Base-by-base conservation (phyloP, 2,797 vertebrate species). In the Triplophysa yarkandensis region DNA sequence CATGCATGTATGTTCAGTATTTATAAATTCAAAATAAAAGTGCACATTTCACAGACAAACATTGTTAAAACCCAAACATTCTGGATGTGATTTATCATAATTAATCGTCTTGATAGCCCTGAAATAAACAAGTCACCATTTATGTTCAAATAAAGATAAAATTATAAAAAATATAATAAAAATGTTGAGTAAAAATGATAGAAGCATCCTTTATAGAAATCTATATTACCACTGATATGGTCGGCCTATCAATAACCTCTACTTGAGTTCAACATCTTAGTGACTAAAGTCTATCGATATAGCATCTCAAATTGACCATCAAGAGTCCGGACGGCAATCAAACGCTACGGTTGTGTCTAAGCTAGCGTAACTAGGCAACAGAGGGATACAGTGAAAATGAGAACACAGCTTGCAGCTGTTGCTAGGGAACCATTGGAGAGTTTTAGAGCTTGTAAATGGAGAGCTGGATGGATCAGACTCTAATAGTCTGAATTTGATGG, bases 351-450 rank as follows among this genome's bases (percentile, higher is more conserved):
- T 88, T 89, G 86, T 90, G 87, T 90, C 89, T 87, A 55, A 79
- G 89, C 85, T 85, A 88, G 86, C 85, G 92, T 93, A 93, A 85
- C 93, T 90, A 89, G 92, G 93, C 92, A 93, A 93, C 93, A 90
- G 89, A 88, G 87, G 83, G 87, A 87, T 91, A 92, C 88, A 89
- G 89, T 87, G 85, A 63, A 71, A 86, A 85, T 85, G 84, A 85
- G 86, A 89, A 68, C 86, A 82, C 85, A 46, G 87, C 90, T 91
- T 85, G 86, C 82, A 87, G 89, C 85, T 84, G 93, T 94, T 94
- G 92, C 93, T 93, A 94, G 91, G 93, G 88, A 94, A 93, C 92
- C 90, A 89, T 88, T 80, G 78, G 86, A 87, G 88, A 91, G 91
- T 88, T 90, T 89, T 92, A 88, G 87, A 89, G 88, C 89, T 92